Base-by-base conservation (phyloP, 2,113 vertebrate genomes). In the Ameiurus melas region DNA sequence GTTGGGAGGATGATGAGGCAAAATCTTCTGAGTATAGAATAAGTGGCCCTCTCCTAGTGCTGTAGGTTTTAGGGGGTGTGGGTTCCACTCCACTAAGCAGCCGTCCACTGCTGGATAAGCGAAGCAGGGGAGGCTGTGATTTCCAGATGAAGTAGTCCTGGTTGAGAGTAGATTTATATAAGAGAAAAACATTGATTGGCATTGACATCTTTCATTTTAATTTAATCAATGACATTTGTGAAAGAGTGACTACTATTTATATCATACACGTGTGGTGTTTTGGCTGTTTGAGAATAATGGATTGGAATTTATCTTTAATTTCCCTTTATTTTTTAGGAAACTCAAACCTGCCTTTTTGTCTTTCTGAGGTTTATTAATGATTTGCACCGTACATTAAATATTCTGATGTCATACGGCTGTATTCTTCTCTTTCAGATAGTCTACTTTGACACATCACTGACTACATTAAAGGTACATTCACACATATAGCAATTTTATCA, bases 81-180 rank as follows among this genome's bases (percentile, higher is more conserved):
- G 93, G 84, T n/a, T 90, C 89, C 73, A 89, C 92, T 51, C 64
- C 90, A 78, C 85, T 81, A 62, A 91, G 91, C 43, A 91, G 88
- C 27, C 57, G 92, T 19, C 90, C 94, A 30, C 95, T 94, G 66
- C 68, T 80, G 90, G 92, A 82, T 86, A 95, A 80, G 27, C 60
- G 91, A 47, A 95, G 88, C 39, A 93, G 89, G 53, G 90, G 91
- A 89, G 93, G 91, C 30, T 92, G 91, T 70, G 95, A 94, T 90
- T 93, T 97, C 95, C 96, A 97, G 84, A 94, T 97, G 89, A 96
- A 96, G 88, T 96, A 97, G 93, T 97, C 94, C 95, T 96, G 64
- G 9, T 16, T 83, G 47, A 20, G 20, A 89, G 81, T 86, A 87
- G 39, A 55, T 36, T 47, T 17, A 64, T 71, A 51, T 30, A 60